Percentiles rank a stretch among this genome's conserved stretches.
These are phyloP conservation scores for Bombus picipes DNA, from an alignment of 1,140 invertebrate genomes.

Conservation along the genomic window DNA sequence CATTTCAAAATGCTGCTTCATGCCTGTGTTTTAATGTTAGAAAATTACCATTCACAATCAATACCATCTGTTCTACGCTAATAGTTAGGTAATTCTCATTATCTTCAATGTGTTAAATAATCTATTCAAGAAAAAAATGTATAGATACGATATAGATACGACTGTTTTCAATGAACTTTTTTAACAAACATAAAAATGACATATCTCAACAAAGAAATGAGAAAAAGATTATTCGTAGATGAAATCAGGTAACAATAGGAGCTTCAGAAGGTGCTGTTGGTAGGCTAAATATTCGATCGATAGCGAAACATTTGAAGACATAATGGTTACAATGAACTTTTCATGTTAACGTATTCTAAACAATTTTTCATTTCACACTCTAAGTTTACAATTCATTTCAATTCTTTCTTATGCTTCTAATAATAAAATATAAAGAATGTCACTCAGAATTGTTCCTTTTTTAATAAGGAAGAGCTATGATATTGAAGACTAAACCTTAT, in stretches of 20 bases:
- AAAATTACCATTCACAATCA: background rate
- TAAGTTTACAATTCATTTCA: background rate
- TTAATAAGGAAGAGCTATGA: background rate
- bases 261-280: background rate
- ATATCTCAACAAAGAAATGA: background rate
- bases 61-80: background rate
- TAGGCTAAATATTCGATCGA: constrained; percentile 37
- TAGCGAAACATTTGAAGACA: constrained; percentile 45
- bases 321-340: constrained; percentile 20
- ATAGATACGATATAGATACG: background rate
- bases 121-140: too few species aligned
- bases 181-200: background rate
- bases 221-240: background rate
- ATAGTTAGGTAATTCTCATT: background rate
- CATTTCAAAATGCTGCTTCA: background rate
- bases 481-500: background rate
- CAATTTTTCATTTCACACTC: background rate
- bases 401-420: background rate
- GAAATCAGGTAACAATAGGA: constrained; percentile 2
- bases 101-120: background rate
- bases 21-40: background rate
- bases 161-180: background rate
- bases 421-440: background rate
- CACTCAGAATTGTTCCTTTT: background rate
- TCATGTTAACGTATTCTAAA: background rate